Conservation (phyloP, 2,113 vertebrate genomes). For the Dinomys branickii region DNA sequence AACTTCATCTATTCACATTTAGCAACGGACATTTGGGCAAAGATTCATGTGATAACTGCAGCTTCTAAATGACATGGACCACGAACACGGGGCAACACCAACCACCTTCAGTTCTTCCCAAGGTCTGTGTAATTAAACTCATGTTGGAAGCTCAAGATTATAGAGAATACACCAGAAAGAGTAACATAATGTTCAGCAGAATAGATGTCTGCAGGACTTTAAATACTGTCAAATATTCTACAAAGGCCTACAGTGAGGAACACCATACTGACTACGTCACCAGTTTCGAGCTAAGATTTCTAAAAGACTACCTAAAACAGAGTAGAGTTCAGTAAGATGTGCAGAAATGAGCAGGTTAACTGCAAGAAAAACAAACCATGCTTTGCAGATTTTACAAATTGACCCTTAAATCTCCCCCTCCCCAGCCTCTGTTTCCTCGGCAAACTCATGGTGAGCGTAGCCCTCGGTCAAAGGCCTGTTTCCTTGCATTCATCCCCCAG, state of each 20-base stretch:
- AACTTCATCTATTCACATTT: conserved; percentile 52
- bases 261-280: not conserved
- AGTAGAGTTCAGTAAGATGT: not conserved
- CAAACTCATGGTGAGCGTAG: not conserved
- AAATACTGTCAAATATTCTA: not conserved
- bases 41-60: not conserved
- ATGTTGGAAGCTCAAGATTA: not conserved
- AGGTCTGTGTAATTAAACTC: not conserved
- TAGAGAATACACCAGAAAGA: not conserved
- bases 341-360: not conserved
- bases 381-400: not conserved
- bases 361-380: not conserved
- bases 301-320: not conserved
- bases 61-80: not conserved
- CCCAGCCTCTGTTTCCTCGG: not conserved
- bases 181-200: not conserved
- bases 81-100: not conserved
- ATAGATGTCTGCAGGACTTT: not conserved
- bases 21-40: not conserved
- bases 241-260: not conserved
- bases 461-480: not conserved
- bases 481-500: not conserved
- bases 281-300: not conserved
- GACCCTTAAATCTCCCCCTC: not conserved
- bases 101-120: conserved; percentile 4